Conservation (phyloP, 2,888 invertebrate genomes). For the Frankliniella intonsa region DNA sequence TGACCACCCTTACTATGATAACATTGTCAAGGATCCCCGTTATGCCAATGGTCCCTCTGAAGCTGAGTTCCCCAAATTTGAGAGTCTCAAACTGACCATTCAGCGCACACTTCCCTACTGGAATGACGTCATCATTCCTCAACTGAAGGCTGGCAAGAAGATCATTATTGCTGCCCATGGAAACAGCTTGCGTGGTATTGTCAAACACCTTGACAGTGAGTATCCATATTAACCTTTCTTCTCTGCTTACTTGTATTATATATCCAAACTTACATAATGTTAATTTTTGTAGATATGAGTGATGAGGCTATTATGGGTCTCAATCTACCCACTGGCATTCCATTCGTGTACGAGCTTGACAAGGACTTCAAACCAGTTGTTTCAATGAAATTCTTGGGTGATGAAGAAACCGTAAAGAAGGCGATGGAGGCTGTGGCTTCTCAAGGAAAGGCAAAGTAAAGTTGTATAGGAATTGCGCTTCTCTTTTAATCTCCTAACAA, state of each 20-base stretch:
- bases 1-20: slow-evolving; percentile 43
- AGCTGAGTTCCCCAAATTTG: slow-evolving; percentile 44
- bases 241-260: neutral
- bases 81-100: slow-evolving; percentile 45
- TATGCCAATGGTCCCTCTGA: slow-evolving; percentile 41
- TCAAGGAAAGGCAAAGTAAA: slow-evolving; percentile 68
- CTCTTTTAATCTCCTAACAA: neutral
- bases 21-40: slow-evolving; percentile 43
- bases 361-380: slow-evolving; percentile 63
- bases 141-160: slow-evolving; percentile 43
- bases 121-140: slow-evolving; percentile 51
- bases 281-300: slow-evolving; percentile 53
- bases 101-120: slow-evolving; percentile 49
- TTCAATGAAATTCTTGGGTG: slow-evolving; percentile 65
- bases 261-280: neutral
- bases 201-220: slow-evolving; percentile 45
- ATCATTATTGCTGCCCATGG: slow-evolving; percentile 47
- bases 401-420: slow-evolving; percentile 69
- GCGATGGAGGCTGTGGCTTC: slow-evolving; percentile 74
- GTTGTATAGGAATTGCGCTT: neutral
- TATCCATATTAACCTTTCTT: slow-evolving; percentile 27
- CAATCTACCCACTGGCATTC: slow-evolving; percentile 75
- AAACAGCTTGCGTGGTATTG: slow-evolving; percentile 45
- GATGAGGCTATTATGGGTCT: slow-evolving; percentile 69
- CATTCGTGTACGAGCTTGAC: slow-evolving; percentile 72